Evolutionary conservation across 2,888 invertebrate species (phyloP), one percentile per base, ranked within the genome.

Genomic region (Osmoderma eremita): DNA sequence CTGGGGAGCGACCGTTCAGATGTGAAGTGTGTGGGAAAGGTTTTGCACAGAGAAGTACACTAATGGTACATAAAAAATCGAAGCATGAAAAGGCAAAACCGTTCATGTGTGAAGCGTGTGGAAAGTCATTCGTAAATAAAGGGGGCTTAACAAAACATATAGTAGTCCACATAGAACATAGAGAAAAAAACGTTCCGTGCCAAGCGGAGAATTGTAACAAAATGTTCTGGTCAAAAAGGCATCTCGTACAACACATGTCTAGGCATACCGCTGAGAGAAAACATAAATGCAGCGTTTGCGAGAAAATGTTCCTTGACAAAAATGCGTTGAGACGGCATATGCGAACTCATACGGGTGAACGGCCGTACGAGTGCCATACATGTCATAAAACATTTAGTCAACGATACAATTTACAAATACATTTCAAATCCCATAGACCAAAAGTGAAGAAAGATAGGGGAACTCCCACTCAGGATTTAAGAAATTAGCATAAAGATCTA

Each of bases 281-380:
- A 20, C 53, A 62, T 45, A 56, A 62, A 12, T 69, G 69, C 38
- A 30, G 54, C 4, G 8, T 69, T 8, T 69, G 69, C 22, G 67
- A 65, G 17, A 54, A 62, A 20, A 62, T 56, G 49, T 69, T 69
- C 58, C 49, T 62, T 22, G 65, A 67, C 36, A 56, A 39, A 3
- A 54, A 49, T 8, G 67, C 62, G 4, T 30, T 69, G 24, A 67
- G 49, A 1, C 49, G 63, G 12, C 69, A 69, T 39, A 67, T 56
- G 48, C 51, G 54, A 20, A 65, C 45, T 18, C 69, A 69, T 41
- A 69, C 67, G 10, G 69, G 69, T 15, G 67, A 62, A 8, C 62
- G 61, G 49, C 58, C 64, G 1, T 65, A 45, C n/a, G 45, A 38
- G 15, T 65, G 64, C 36, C 30, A 45, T 30, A 42, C 54, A 42